Evolutionary conservation across 2,888 invertebrate genomes (phyloP), one percentile per base, ranked within the genome.

Genomic region (Tipula lateralis): DNA sequence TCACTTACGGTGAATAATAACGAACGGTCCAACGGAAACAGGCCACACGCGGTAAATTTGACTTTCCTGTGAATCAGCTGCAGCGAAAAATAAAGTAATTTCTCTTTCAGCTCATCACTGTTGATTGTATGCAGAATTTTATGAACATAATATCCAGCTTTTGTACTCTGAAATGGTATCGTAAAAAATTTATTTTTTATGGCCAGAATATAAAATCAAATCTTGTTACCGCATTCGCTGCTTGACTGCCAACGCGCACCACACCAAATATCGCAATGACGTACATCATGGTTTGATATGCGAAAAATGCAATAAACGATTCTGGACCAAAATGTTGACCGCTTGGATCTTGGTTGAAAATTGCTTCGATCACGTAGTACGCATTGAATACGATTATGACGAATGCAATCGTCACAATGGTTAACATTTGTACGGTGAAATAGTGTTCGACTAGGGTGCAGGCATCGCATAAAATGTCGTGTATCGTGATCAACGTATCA

Each of bases 1-100:
- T 12, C 13, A 82, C 87, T 85, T 85, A 90, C 91, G 44, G 90
- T 90, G 86, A 90, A 90, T 84, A 90, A 88, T 1, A 91, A 86
- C 2, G 90, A 89, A 13, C 90, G 88, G 87, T 91, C 90, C 86
- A 91, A 87, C 9, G 88, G 87, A 86, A 91, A 91, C 1, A 91
- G 85, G 44, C 90, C 91, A 1, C 89, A 90, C 1, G 90, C 90
- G 0, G 90, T 89, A 44, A 91, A 90, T 1, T 87, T 86, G 0
- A 90, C 88, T 85, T 88, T 88, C 1, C 89, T 87, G 86, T 90
- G 89, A 6, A 88, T 86, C 36, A 91, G 86, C 84, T 90, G 90
- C 85, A 90, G 85, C 4, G 90, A 90, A 0, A 90, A 86, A 1
- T 89, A 88, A 80, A 89, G 88, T 6, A 85, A 39, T 29, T 89